These are phyloP conservation scores for Boulengeromyrus knoepffleri DNA, from an alignment of 2,113 vertebrate species.

Conservation along the genomic window DNA sequence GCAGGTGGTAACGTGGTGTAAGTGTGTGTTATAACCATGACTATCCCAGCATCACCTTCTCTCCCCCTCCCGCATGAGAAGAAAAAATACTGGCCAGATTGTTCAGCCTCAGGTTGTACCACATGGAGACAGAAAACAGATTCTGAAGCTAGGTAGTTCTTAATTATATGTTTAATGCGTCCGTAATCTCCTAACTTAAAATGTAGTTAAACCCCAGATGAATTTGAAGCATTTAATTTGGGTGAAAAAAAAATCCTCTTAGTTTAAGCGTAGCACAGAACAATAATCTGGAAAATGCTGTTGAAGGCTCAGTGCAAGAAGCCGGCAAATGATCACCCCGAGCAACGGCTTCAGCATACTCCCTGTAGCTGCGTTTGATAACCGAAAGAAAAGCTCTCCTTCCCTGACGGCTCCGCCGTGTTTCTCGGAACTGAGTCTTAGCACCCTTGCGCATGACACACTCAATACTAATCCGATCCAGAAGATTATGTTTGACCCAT, in stretches of 20 bases:
- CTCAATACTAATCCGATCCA: neutral
- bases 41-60: neutral
- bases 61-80: neutral
- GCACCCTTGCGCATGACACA: neutral
- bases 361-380: neutral
- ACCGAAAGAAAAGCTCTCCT: neutral
- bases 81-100: neutral
- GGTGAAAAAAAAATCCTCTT: neutral
- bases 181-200: neutral
- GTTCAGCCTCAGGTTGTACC: neutral
- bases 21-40: neutral
- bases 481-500: neutral
- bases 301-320: neutral
- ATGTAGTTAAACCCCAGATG: neutral
- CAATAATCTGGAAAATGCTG: slow-evolving; percentile 7
- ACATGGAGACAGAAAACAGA: neutral
- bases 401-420: neutral
- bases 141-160: neutral
- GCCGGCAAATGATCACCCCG: neutral
- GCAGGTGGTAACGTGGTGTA: neutral
- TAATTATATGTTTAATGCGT: neutral
- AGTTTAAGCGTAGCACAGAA: neutral
- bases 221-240: neutral
- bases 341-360: neutral
- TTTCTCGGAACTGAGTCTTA: neutral